Percentiles rank a stretch among this genome's conserved stretches.
Conservation (phyloP, 2,888 invertebrate genomes). For the Margaritifera margaritifera region DNA sequence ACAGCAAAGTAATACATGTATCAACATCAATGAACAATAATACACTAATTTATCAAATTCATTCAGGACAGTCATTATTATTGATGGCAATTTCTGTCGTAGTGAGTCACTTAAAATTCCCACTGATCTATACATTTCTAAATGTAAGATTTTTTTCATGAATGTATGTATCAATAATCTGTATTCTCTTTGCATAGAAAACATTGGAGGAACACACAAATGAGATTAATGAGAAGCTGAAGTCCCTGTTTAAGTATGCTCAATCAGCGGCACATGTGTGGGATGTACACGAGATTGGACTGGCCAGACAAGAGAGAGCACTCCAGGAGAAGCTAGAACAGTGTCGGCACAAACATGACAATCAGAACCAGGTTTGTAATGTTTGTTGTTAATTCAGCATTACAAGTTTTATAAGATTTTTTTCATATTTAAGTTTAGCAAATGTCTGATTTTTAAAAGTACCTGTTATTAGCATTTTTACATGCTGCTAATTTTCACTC, state of each 20-base stretch:
- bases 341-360: constrained; percentile 68
- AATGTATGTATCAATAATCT: too few relatives aligned
- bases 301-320: constrained; percentile 68
- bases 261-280: constrained; percentile 71
- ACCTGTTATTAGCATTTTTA: too few relatives aligned
- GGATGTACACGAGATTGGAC: constrained; percentile 71
- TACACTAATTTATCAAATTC: too few relatives aligned
- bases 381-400: too few relatives aligned
- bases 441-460: too few relatives aligned
- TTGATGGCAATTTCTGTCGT: not conserved
- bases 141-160: not conserved
- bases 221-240: constrained; percentile 54
- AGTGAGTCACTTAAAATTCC: not conserved
- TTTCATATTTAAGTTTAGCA: too few relatives aligned
- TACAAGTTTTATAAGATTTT: too few relatives aligned
- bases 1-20: too few relatives aligned
- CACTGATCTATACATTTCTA: too few relatives aligned
- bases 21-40: too few relatives aligned
- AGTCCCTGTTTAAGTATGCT: constrained; percentile 68
- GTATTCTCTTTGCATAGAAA: constrained; percentile 50
- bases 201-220: constrained; percentile 62
- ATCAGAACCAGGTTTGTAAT: constrained; percentile 65
- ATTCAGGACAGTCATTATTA: not conserved
- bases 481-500: too few relatives aligned
- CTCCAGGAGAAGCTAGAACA: constrained; percentile 70